Evolutionary conservation across 1,140 invertebrate species (phyloP).

Genomic region (Bombus sylvicola): DNA sequence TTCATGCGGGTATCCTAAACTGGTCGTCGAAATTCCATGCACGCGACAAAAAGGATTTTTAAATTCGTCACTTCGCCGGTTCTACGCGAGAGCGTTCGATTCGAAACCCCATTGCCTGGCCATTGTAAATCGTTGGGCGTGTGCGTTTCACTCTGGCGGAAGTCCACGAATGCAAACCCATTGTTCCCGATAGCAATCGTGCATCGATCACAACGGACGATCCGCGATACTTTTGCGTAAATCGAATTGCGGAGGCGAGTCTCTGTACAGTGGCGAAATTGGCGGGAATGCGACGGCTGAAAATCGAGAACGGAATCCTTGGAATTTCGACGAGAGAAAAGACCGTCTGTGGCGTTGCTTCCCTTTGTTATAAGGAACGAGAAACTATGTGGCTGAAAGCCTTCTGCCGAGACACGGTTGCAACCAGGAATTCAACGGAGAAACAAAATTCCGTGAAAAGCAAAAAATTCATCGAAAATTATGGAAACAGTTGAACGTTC

Average conservation of each 20-base stretch:
- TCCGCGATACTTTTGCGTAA: neutral
- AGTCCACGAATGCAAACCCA: constrained; percentile 4
- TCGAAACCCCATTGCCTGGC: neutral
- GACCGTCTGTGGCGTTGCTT: neutral
- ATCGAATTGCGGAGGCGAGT: neutral
- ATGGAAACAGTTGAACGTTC: neutral
- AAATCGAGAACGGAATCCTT: neutral
- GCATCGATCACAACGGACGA: neutral
- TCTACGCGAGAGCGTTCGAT: neutral
- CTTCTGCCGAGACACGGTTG: neutral
- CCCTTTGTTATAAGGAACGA: constrained; percentile 16
- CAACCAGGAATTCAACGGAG: neutral
- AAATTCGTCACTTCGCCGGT: neutral
- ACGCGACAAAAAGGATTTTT: neutral
- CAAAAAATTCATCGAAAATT: neutral
- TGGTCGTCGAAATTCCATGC: neutral
- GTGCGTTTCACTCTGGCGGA: neutral
- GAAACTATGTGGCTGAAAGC: neutral
- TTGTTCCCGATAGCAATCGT: neutral
- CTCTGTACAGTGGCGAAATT: neutral
- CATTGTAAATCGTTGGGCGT: neutral
- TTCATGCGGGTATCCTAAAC: neutral
- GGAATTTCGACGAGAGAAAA: neutral
- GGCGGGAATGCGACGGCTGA: neutral
- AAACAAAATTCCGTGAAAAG: neutral